phyloP scores from a whole-genome alignment of 1,140 invertebrate species.

The Sinella curviseta region DNA sequence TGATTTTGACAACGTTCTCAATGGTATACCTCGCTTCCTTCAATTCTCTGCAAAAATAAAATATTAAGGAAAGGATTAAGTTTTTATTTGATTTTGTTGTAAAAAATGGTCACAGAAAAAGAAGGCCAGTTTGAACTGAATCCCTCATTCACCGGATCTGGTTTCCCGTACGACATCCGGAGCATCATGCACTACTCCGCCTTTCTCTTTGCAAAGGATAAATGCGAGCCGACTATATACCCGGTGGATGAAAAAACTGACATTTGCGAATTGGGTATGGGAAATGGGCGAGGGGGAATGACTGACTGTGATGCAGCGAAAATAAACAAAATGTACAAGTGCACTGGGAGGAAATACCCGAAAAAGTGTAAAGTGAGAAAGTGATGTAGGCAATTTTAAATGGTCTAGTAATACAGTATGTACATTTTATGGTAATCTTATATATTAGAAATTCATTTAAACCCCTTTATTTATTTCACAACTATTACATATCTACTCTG shows the following conservation, averaged over 20 bases:
- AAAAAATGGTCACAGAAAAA: neutral
- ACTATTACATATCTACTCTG: too few species aligned
- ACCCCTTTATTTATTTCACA: too few species aligned
- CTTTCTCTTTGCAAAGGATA: constrained; percentile 2
- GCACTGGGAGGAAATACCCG: neutral
- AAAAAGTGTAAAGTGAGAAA: neutral
- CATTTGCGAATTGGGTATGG: neutral
- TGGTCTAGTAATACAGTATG: neutral
- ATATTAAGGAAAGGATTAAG: too few species aligned
- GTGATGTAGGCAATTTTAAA: neutral
- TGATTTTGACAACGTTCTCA: constrained; percentile 4
- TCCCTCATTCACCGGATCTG: neutral
- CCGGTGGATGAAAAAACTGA: neutral
- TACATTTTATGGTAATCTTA: too few species aligned
- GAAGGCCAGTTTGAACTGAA: constrained; percentile 1
- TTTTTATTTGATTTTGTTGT: too few species aligned
- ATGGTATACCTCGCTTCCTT: neutral
- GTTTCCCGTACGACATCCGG: constrained; percentile 6
- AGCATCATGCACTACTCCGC: constrained; percentile 16
- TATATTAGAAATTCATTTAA: too few species aligned
- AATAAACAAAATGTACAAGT: constrained; percentile 13
- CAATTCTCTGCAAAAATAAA: too few species aligned
- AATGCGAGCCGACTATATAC: constrained; percentile 7
- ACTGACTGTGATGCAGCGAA: constrained; percentile 17
- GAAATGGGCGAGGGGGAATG: constrained; percentile 13